Conservation (phyloP, 2,888 invertebrate species). For the Idaea aversata region DNA sequence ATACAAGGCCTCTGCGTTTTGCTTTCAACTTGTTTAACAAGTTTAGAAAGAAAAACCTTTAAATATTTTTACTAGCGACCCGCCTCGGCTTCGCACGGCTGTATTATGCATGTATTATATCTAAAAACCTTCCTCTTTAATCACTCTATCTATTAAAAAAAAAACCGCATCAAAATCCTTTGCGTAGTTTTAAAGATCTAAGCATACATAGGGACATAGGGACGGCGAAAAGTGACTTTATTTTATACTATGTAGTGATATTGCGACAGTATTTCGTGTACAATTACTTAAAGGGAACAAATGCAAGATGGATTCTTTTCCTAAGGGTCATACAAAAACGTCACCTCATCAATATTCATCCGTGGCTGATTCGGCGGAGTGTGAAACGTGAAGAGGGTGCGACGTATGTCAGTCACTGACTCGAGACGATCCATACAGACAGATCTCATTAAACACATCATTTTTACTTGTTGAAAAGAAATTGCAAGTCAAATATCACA, state of each 20-base stretch:
- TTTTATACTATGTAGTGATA: not conserved
- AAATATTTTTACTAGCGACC: too few species aligned
- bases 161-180: too few species aligned
- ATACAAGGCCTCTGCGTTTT: not conserved
- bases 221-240: too few species aligned
- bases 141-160: too few species aligned
- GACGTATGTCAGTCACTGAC: constrained; percentile 47
- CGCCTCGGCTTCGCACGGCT: too few species aligned
- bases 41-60: too few species aligned
- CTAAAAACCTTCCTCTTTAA: too few species aligned
- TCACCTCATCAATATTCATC: constrained; percentile 37
- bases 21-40: too few species aligned
- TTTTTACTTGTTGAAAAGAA: constrained; percentile 22
- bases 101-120: too few species aligned
- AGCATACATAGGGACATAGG: too few species aligned
- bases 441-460: constrained; percentile 33
- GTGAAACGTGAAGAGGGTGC: constrained; percentile 56
- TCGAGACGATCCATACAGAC: constrained; percentile 34
- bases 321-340: constrained; percentile 20
- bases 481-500: not conserved
- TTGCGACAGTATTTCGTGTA: not conserved
- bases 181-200: too few species aligned
- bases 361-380: constrained; percentile 38
- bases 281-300: constrained; percentile 1
- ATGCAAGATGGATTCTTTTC: constrained; percentile 18